Evolutionary conservation across 1,140 invertebrate genomes (phyloP).

Genomic region (Coptotermes formosanus): DNA sequence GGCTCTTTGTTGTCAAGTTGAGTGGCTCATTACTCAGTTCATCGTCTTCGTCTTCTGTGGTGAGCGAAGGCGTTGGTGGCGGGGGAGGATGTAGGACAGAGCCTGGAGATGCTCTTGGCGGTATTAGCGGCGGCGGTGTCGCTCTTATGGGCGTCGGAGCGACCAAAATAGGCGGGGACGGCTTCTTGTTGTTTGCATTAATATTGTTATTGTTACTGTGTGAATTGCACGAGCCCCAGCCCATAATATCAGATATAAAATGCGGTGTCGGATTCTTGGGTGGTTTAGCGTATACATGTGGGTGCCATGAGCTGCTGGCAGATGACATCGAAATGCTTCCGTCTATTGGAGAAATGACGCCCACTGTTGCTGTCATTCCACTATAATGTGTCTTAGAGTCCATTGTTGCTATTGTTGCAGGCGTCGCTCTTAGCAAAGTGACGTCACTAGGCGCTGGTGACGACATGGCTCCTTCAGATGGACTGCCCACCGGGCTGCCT

Average conservation of each 20-base stretch:
- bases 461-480: background rate
- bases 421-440: background rate
- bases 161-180: background rate
- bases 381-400: background rate
- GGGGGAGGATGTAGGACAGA: background rate
- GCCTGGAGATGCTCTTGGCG: conserved; percentile 29
- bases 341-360: background rate
- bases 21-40: conserved; percentile 38
- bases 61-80: background rate
- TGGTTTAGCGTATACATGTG: conserved; percentile 77
- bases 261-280: conserved; percentile 75
- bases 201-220: background rate
- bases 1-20: conserved; percentile 40
- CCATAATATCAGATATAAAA: conserved; percentile 77
- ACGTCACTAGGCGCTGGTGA: conserved; percentile 2
- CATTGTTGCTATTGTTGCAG: background rate
- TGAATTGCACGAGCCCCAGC: conserved; percentile 44
- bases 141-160: background rate
- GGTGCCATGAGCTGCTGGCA: conserved; percentile 63
- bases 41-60: conserved; percentile 27
- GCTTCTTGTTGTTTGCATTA: background rate
- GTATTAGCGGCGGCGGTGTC: background rate
- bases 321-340: background rate
- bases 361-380: background rate
- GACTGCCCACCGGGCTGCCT: background rate